Conservation (phyloP, 1,140 invertebrate genomes). For the Harpegnathos saltator region DNA sequence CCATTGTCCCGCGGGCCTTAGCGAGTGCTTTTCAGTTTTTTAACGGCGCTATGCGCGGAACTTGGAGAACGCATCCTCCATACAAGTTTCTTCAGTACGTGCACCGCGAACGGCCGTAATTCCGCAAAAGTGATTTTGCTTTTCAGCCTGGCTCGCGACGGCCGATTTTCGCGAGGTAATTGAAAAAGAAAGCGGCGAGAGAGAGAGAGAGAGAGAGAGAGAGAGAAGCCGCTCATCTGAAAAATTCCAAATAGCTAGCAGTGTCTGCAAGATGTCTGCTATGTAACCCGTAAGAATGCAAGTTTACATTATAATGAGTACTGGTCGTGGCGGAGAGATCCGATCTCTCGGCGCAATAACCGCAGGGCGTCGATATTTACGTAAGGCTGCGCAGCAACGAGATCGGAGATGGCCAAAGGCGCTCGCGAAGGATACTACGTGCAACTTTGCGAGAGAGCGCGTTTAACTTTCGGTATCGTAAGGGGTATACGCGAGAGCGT, state of each 20-base stretch:
- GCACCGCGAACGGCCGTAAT: background rate
- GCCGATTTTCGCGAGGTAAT: background rate
- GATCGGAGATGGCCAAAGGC: constrained; percentile 7
- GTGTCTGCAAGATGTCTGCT: constrained; percentile 1
- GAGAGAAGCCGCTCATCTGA: background rate
- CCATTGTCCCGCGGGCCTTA: constrained; percentile 71
- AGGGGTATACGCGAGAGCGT: too few relatives aligned
- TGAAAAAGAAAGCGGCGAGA: background rate
- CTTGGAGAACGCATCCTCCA: constrained; percentile 56
- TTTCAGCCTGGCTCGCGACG: background rate
- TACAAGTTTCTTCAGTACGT: constrained; percentile 13
- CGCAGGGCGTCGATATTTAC: constrained; percentile 21
- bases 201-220: too few relatives aligned
- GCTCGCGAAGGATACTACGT: background rate
- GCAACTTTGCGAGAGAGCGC: background rate
- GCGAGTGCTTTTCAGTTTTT: constrained; percentile 75
- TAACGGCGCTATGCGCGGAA: constrained; percentile 56
- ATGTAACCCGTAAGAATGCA: constrained; percentile 2
- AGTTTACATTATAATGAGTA: constrained; percentile 38
- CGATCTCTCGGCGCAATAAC: constrained; percentile 31
- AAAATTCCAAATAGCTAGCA: constrained; percentile 11
- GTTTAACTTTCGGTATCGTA: background rate
- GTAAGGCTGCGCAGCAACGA: constrained; percentile 16
- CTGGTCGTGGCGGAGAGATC: constrained; percentile 1
- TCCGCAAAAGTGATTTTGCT: constrained; percentile 1